These are phyloP conservation scores for Rhorus exstirpatorius DNA, from an alignment of 2,888 invertebrate genomes.

Conservation along the genomic window DNA sequence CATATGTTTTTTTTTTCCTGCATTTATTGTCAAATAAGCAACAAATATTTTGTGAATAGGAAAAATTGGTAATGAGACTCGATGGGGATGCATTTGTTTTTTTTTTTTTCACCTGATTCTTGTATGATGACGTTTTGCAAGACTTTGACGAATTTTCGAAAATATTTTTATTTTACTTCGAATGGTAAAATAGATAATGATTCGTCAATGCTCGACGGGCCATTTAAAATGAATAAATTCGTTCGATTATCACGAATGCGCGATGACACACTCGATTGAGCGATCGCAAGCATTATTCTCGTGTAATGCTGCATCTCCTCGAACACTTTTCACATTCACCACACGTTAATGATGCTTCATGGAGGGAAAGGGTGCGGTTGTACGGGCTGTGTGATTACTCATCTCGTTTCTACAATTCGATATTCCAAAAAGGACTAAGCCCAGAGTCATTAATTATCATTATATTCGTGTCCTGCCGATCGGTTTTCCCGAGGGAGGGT, in stretches of 20 bases:
- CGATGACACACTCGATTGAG: slow-evolving; percentile 21
- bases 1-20: not conserved
- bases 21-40: no score
- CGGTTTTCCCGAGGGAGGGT: slow-evolving; percentile 44
- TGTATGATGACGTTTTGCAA: no score
- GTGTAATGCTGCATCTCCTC: not conserved
- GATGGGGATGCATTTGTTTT: no score
- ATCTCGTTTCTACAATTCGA: slow-evolving; percentile 46
- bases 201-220: not conserved
- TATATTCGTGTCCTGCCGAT: slow-evolving; percentile 54
- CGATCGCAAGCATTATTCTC: not conserved
- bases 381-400: slow-evolving; percentile 31
- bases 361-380: slow-evolving; percentile 20
- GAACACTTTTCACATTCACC: slow-evolving; percentile 25
- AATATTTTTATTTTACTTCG: not conserved
- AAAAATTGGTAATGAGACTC: no score
- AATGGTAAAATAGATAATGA: not conserved
- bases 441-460: slow-evolving; percentile 59
- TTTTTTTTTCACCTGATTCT: no score
- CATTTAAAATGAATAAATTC: slow-evolving; percentile 17
- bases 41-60: no score
- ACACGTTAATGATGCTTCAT: slow-evolving; percentile 38
- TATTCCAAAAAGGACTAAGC: slow-evolving; percentile 13
- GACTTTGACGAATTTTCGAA: not conserved
- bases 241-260: slow-evolving; percentile 18